Percentiles rank a stretch among this genome's conserved stretches.
phyloP scores from a whole-genome alignment of 2,113 vertebrate species.

The Leptosomus discolor region DNA sequence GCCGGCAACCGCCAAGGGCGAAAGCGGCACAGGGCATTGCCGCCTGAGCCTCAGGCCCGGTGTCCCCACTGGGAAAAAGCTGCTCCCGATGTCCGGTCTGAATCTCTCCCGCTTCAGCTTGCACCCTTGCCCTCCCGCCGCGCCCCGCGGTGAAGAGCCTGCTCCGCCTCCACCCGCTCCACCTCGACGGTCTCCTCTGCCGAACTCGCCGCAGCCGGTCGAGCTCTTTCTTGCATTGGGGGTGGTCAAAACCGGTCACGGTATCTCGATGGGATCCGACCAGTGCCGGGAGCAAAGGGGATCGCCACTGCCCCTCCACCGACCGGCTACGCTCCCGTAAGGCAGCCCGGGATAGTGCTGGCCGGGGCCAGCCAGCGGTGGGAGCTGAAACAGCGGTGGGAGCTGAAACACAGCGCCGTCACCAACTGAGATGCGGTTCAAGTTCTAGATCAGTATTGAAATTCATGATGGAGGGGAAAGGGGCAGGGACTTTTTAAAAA shows the following conservation, averaged over 20 bases:
- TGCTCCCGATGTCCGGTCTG: accelerated
- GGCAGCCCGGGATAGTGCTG: accelerated
- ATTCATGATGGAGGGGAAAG: background rate
- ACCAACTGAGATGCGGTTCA: accelerated
- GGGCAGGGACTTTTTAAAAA: background rate
- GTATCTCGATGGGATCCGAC: accelerated
- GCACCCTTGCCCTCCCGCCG: background rate
- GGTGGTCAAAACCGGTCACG: accelerated
- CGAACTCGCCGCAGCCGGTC: accelerated
- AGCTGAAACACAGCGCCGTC: accelerated
- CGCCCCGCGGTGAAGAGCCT: accelerated
- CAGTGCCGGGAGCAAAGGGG: background rate
- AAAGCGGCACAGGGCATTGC: too few species aligned
- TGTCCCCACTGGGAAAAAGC: background rate
- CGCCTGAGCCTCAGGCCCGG: too few species aligned
- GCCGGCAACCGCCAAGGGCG: background rate
- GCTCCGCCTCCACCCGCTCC: too few species aligned
- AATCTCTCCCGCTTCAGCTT: accelerated
- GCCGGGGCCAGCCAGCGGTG: background rate
- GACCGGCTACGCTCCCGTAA: accelerated
- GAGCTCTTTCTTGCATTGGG: accelerated
- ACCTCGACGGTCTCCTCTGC: accelerated
- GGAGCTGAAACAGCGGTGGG: too few species aligned
- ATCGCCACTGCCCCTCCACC: accelerated
- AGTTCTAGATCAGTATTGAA: accelerated